Evolutionary conservation across 2,888 invertebrate species (phyloP), one percentile per base, ranked within the genome.

Genomic region (Synanthedon myopaeformis): DNA sequence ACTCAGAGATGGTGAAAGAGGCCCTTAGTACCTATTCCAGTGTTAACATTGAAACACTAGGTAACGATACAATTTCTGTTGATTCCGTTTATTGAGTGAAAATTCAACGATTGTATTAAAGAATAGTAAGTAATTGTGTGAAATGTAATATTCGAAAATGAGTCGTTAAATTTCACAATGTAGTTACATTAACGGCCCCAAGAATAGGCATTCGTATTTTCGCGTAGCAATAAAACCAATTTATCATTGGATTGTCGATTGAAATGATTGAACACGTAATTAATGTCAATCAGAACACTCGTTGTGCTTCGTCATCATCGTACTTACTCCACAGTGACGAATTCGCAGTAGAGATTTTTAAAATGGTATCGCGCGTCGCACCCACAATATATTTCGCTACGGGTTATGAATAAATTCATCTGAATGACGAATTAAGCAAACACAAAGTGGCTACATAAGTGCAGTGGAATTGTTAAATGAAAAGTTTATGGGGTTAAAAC

Each of bases 401-500:
- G 45, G 14, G 45, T 45, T 45, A 45, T 45, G 45, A 49, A 49
- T 19, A 49, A 19, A 49, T 49, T 49, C 23, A 49, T 49, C 17
- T 11, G 49, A 17, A 49, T 17, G 49, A 12, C 10, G 62, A 62
- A 59, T 65, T 60, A 57, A 61, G 57, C 59, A 74, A 76, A 77
- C 73, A 74, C 54, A 59, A 60, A 61, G 63, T 10, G 35, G 35
- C 60, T 67, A 66, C 74, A 73, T 70, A 70, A 77, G 76, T 76
- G 78, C 76, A 73, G 74, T 70, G 69, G 73, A 71, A 79, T 76
- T 76, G 81, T 79, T 76, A 78, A 75, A 82, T 82, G 79, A 83
- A 84, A 80, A 82, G 74, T 81, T 75, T 79, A 81, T 77, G 74
- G 70, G 64, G 35, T 10, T 65, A 68, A 66, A 74, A 69, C 74